Base-by-base conservation (phyloP, 2,113 vertebrate genomes). In the Grammomys surdaster region DNA sequence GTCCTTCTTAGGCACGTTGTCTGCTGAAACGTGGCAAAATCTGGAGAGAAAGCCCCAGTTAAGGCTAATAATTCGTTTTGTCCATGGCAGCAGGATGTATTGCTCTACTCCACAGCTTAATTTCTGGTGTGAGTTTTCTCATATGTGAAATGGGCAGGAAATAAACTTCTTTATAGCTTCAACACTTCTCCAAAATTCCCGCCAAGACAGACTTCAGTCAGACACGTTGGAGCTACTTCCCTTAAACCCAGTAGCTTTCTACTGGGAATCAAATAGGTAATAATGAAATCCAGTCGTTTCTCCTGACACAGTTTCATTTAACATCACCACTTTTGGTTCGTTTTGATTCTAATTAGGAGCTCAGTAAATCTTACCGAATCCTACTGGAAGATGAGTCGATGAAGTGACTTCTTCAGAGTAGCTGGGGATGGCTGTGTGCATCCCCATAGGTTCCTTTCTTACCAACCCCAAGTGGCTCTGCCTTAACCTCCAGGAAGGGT, bases 101-200 rank as follows among this genome's bases (percentile, higher is more conserved):
- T 90, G 46, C 40, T 92, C 60, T 89, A 60, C 10, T 33, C 46
- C 36, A 4, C 54, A 24, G 46, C 16, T 73, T 89, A 87, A 86
- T 26, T 46, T 81, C 48, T 72, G 81, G 1, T 31, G 75, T 84
- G 77, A 78, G 3, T 93, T 91, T 91, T 65, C 28, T 90, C 60
- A 77, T 63, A 48, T 92, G 2, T 77, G 63, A 94, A 88, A 72
- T 33, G 33, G 88, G 4, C 13, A 92, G 51, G 85, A 90, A 94
- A 92, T 67, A 43, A 93, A 70, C 40, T 90, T 11, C 17, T 24
- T 80, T 76, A 24, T 36, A 78, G 6, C 56, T 80, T 6, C 76
- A 76, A 65, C 81, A 60, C 33, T 65, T 76, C 70, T 90, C 89
- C 76, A 80, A 70, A 95, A 24, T 75, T 88, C 24, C 81, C n/a